phyloP scores from a whole-genome alignment of 2,888 invertebrate species.

The Alitta virens region DNA sequence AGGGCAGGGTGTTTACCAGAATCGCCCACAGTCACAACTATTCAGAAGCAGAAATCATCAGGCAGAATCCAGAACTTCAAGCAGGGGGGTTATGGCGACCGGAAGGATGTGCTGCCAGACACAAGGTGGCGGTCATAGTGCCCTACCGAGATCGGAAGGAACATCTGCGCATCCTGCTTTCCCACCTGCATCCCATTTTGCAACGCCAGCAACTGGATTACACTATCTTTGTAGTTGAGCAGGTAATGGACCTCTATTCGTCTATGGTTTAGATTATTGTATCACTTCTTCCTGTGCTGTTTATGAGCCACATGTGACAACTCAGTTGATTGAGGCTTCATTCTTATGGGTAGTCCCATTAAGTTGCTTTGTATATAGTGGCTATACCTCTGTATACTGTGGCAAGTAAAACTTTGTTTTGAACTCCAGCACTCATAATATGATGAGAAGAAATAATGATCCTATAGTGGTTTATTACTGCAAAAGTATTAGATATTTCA shows the following conservation, averaged over 20 bases:
- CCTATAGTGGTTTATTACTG: no score
- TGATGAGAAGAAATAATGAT: no score
- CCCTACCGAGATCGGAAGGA: conserved; percentile 57
- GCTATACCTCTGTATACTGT: no score
- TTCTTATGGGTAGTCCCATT: no score
- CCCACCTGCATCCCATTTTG: conserved; percentile 60
- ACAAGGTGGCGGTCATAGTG: conserved; percentile 49
- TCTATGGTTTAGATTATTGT: no score
- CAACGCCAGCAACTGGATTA: conserved; percentile 61
- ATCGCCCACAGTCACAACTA: conserved; percentile 24
- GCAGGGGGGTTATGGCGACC: conserved; percentile 43
- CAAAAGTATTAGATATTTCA: no score
- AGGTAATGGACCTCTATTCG: conserved; percentile 51
- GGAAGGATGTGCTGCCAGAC: conserved; percentile 42
- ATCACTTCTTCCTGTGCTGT: no score
- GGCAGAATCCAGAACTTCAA: conserved; percentile 30
- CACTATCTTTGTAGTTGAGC: conserved; percentile 61
- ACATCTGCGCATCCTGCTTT: conserved; percentile 59
- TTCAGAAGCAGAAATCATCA: conserved; percentile 25
- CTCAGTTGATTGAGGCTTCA: no score
- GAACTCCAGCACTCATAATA: no score
- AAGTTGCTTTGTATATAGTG: no score
- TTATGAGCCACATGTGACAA: no score
- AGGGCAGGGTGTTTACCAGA: conserved; percentile 28
- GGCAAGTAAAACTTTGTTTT: no score